Base-by-base conservation (phyloP, 2,113 vertebrate genomes). In the Montifringilla adamsi region DNA sequence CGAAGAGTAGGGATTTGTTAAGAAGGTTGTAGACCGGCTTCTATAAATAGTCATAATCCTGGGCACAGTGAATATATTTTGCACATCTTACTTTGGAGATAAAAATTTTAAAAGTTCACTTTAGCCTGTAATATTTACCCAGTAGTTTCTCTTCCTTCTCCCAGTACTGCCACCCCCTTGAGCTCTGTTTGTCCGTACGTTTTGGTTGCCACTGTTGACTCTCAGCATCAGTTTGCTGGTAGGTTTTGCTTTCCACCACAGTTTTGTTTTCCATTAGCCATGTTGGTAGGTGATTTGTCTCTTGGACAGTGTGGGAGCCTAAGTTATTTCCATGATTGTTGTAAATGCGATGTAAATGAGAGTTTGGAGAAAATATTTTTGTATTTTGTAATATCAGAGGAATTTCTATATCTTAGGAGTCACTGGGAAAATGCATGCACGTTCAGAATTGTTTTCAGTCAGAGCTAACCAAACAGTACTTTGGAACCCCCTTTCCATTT, bases 281-380 rank as follows among this genome's bases (percentile, higher is more conserved):
- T 19, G 64, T 84, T 17, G 94, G 78, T 97, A 94, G 93, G 91
- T 96, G 50, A 95, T 97, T 97, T 97, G 96, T 96, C 97, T 96
- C 96, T 97, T 84, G 88, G 96, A 96, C 97, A 97, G 96, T 87
- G 95, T 96, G 94, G 96, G 95, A 97, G 88, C 93, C 90, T 98
- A 98, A 98, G 97, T 98, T 98, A 98, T 98, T 98, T 97, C 97
- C 97, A 76, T 94, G 96, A 96, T 97, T 95, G 97, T 97, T 98
- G 98, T 99, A 99, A 98, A 99, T 99, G 99, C 98, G 94, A 98
- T 99, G 99, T 99, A 99, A 99, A 99, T 99, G 98, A 99, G 98
- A 98, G 98, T 98, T 99, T 98, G 98, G 97, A 98, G 97, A 98
- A 98, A 98, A 98, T 98, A 98, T 98, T 98, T 98, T 98, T 98